A percentile compares a stretch with the other conserved stretches of the same genome.
These are phyloP conservation scores for Microtus oregoni DNA, from an alignment of 2,113 vertebrate genomes.

Conservation along the genomic window DNA sequence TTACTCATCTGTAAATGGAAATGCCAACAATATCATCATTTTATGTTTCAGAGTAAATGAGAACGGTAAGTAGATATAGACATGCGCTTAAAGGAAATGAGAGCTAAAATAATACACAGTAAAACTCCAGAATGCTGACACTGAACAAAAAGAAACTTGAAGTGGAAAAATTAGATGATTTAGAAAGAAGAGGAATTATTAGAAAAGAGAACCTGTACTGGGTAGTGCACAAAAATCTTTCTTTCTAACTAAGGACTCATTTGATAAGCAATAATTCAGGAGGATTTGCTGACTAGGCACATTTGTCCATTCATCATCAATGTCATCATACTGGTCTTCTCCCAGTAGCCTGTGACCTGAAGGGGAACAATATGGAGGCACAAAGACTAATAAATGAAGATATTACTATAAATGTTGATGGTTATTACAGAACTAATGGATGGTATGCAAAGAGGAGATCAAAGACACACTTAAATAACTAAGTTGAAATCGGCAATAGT, in stretches of 20 bases:
- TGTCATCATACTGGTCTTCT: too few species aligned
- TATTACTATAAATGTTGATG: neutral
- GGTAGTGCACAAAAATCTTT: neutral
- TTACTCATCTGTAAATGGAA: conserved; percentile 78
- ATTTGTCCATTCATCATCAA: too few species aligned
- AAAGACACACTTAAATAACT: neutral
- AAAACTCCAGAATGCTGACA: conserved; percentile 37
- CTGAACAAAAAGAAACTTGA: conserved; percentile 7
- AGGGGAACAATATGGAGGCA: neutral
- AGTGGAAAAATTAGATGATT: neutral
- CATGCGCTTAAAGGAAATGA: neutral
- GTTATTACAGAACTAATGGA: neutral
- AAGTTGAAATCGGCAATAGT: neutral
- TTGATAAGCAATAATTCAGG: neutral
- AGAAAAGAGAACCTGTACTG: neutral
- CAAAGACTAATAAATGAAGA: neutral
- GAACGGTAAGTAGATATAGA: conserved; percentile 30
- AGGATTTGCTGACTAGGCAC: neutral
- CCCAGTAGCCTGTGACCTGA: neutral
- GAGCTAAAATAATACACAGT: neutral
- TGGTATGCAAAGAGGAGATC: neutral
- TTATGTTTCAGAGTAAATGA: conserved; percentile 68
- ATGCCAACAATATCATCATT: conserved; percentile 77
- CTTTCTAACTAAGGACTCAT: neutral
- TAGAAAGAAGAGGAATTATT: neutral